phyloP scores from a whole-genome alignment of 92 coral and sea anemone genomes.

The Zoanthus sansibaricus region DNA sequence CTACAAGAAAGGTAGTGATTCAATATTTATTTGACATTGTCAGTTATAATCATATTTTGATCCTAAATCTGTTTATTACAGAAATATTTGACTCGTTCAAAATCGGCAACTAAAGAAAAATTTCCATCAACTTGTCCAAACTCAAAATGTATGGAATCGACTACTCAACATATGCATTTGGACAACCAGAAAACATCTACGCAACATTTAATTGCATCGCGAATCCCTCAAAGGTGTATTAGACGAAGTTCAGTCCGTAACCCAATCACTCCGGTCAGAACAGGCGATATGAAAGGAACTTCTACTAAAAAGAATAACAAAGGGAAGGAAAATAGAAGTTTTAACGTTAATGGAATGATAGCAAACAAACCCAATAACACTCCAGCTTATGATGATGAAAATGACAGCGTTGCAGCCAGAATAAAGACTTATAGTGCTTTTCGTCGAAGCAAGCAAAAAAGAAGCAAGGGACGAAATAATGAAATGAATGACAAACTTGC shows the following conservation, averaged over 20 bases:
- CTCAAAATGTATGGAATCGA: not conserved
- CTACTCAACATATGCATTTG: not conserved
- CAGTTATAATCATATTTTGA: not conserved
- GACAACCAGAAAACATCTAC: not conserved
- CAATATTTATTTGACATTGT: not conserved
- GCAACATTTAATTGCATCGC: not conserved
- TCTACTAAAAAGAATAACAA: not conserved
- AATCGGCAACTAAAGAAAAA: not conserved
- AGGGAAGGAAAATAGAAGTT: not conserved
- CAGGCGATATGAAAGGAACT: not conserved
- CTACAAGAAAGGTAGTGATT: slow-evolving; percentile 17
- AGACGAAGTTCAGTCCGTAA: not conserved
- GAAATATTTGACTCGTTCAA: not conserved
- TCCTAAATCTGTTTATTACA: not conserved
- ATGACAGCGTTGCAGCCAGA: slow-evolving; percentile 74
- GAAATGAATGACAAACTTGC: not conserved
- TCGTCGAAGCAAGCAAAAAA: slow-evolving; percentile 67
- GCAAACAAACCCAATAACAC: not conserved
- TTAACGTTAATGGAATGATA: not conserved
- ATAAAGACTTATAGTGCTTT: slow-evolving; percentile 76
- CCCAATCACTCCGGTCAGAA: not conserved
- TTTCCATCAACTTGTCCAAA: slow-evolving; percentile 2
- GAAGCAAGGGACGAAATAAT: slow-evolving; percentile 22
- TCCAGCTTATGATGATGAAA: slow-evolving; percentile 35
- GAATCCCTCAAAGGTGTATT: slow-evolving; percentile 28